Base-by-base conservation (phyloP, 1,140 invertebrate genomes). In the Maniola jurtina region DNA sequence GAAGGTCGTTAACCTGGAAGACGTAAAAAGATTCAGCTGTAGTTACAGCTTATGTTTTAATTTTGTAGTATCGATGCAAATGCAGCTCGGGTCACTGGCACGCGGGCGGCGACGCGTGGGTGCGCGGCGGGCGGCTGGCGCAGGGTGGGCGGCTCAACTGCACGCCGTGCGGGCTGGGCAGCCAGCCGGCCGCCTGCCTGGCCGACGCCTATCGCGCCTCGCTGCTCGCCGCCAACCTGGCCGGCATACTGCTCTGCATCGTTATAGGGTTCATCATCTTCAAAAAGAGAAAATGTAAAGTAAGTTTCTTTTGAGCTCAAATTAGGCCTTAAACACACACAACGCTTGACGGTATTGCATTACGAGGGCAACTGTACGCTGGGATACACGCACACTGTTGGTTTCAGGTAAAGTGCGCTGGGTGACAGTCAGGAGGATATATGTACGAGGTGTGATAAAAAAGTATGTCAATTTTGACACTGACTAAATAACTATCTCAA, bases 201-300 rank as follows among this genome's bases (percentile, higher is more conserved):
- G 72, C 80, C 52, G 93, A 95, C 75, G 89, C 93, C 57, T 91
- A 94, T 65, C 93, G 94, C 35, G 93, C 93, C 3, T 91, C 93
- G 40, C 92, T 96, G 35, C 91, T 96, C 14, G 93, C 93, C 11
- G 92, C 95, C 25, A 94, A 96, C 79, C 92, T 94, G 16, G 92
- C 94, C 15, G 96, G 95, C 81, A 95, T 96, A 84, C 92, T 94
- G 8, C 92, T 95, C 48, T 94, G 95, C 52, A 71, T 96, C 14
- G 91, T 95, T 9, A 87, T 96, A n/a, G 94, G 91, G 8, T 84
- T 95, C 16, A 92, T 95, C 52, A 94, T 96, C 16, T 95, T 96
- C 73, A 92, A 93, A 72, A 93, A 95, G 65, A 90, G 95, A 45
- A 96, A 96, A 90, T 94, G 94, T 78, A 96, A 96, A 93, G 96